phyloP scores from a whole-genome alignment of 2,888 invertebrate genomes.

The Uropetala carovei region DNA sequence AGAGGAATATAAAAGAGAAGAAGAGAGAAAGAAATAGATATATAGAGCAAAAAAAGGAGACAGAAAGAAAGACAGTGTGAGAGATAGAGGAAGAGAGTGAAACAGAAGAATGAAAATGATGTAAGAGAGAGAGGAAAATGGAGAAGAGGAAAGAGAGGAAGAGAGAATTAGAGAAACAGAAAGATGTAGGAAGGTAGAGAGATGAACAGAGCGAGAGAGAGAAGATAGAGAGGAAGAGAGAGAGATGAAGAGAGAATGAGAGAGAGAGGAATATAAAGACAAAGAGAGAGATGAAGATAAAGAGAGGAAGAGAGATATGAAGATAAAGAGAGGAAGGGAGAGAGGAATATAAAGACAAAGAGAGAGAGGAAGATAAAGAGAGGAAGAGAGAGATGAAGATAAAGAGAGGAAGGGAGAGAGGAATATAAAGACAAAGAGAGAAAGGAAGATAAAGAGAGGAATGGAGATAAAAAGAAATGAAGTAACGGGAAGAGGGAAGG shows the following conservation, averaged over 20 bases:
- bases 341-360: background rate
- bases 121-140: background rate
- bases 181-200: background rate
- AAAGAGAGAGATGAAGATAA: background rate
- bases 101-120: background rate
- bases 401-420: background rate
- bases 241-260: background rate
- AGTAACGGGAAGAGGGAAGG: background rate
- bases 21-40: background rate
- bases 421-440: background rate
- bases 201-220: background rate
- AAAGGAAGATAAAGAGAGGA: background rate
- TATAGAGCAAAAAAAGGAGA: background rate
- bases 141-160: background rate
- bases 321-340: background rate
- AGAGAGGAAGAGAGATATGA: background rate
- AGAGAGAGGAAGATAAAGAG: background rate
- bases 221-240: background rate
- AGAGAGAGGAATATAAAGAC: background rate
- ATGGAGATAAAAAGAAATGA: no score
- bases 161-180: background rate
- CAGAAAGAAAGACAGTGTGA: background rate
- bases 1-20: background rate
- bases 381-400: background rate
- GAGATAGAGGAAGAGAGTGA: background rate